These are phyloP conservation scores for Caenorhabditis tropicalis DNA, from an alignment of 1,140 invertebrate species.

Conservation along the genomic window DNA sequence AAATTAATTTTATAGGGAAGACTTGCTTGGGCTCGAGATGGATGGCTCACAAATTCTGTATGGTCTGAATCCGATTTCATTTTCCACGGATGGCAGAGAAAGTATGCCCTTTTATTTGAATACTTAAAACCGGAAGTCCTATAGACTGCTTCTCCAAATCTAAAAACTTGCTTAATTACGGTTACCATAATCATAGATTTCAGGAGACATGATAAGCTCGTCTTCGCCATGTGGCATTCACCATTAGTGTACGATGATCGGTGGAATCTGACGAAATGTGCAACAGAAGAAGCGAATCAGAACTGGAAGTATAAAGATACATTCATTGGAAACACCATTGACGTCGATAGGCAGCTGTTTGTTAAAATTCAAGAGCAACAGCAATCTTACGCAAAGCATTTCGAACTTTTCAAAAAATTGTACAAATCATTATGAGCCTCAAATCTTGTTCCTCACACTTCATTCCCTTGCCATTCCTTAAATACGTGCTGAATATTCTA, in stretches of 20 bases:
- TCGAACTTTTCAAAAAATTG: background rate
- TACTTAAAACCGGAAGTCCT: no score
- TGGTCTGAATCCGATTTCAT: conserved; percentile 57
- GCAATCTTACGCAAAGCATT: background rate
- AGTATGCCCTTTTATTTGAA: no score
- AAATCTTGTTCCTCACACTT: no score
- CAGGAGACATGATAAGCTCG: background rate
- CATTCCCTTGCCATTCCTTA: no score
- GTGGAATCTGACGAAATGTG: background rate
- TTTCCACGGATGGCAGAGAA: conserved; percentile 59
- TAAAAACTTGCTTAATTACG: no score
- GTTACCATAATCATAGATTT: no score
- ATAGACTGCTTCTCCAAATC: no score
- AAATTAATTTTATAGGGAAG: conserved; percentile 33
- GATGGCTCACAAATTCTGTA: conserved; percentile 56
- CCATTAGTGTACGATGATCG: conserved; percentile 3
- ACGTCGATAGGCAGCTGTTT: conserved; percentile 37
- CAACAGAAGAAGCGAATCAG: background rate
- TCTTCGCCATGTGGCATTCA: conserved; percentile 50
- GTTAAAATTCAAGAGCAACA: background rate
- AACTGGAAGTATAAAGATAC: conserved; percentile 55
- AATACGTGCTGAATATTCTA: no score
- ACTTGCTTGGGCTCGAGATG: conserved; percentile 54
- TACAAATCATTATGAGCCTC: no score
- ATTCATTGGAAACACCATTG: conserved; percentile 35